Percentiles rank a stretch among this genome's conserved stretches.
Conservation (phyloP, 2,113 vertebrate genomes). For the Haliaeetus leucogaster region DNA sequence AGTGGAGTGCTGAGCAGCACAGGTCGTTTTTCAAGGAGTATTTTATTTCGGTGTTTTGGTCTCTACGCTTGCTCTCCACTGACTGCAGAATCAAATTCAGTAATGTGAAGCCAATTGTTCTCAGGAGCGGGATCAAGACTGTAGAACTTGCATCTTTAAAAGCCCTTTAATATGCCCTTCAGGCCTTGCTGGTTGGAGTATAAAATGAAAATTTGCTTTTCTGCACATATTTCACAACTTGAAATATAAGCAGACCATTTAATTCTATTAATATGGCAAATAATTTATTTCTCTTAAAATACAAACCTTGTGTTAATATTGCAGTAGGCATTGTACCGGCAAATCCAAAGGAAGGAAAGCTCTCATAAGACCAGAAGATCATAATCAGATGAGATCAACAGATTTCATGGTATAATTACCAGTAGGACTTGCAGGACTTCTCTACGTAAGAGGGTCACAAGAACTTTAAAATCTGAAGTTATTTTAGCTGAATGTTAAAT, state of each 20-base stretch:
- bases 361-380: neutral
- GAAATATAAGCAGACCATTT: neutral
- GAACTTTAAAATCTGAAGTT: neutral
- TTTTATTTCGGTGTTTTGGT: neutral
- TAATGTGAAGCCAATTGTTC: neutral
- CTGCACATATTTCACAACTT: neutral
- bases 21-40: neutral
- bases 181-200: neutral
- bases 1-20: neutral
- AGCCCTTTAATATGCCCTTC: neutral
- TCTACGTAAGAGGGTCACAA: neutral
- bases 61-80: neutral
- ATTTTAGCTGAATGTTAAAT: neutral
- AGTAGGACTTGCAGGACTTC: neutral
- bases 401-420: neutral
- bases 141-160: neutral
- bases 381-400: neutral
- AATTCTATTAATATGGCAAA: neutral
- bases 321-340: neutral
- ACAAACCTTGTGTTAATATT: neutral
- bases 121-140: neutral
- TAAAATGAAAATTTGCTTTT: neutral
- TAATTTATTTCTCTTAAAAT: neutral
- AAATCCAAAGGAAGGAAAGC: neutral
- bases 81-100: neutral